phyloP scores from a whole-genome alignment of 2,797 vertebrate species.

The Myiotriccus ornatus region DNA sequence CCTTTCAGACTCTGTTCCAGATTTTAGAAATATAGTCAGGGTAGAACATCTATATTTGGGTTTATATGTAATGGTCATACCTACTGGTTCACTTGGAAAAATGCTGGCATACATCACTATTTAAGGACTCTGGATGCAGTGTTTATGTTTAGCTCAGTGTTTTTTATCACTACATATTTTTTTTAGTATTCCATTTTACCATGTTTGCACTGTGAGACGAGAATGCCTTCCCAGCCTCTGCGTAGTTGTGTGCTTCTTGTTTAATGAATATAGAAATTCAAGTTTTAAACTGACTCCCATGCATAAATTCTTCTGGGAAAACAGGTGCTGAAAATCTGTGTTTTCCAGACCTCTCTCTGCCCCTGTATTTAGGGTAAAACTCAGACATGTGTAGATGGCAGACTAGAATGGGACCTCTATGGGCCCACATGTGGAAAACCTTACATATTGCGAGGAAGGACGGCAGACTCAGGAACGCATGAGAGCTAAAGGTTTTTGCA shows the following conservation, averaged over 20 bases:
- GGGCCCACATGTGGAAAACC: background rate
- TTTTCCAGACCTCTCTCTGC: background rate
- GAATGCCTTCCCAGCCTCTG: background rate
- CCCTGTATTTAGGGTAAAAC: background rate
- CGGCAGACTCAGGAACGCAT: accelerated
- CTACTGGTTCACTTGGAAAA: conserved; percentile 4
- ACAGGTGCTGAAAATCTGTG: background rate
- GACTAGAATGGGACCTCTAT: background rate
- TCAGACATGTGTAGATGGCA: background rate
- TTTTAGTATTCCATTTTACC: background rate
- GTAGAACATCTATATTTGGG: conserved; percentile 48
- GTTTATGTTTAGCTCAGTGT: background rate
- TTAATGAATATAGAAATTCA: background rate
- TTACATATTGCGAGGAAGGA: background rate
- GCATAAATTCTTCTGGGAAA: background rate
- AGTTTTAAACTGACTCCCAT: background rate
- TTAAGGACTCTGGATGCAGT: background rate
- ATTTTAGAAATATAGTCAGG: background rate
- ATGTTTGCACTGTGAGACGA: background rate
- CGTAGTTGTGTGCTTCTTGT: background rate
- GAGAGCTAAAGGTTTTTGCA: background rate
- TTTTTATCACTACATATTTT: background rate
- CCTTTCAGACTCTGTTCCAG: conserved; percentile 16
- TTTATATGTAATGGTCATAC: conserved; percentile 23
- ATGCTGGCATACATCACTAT: background rate